Base-by-base conservation (phyloP, 2,113 vertebrate genomes). In the Strigops habroptila region DNA sequence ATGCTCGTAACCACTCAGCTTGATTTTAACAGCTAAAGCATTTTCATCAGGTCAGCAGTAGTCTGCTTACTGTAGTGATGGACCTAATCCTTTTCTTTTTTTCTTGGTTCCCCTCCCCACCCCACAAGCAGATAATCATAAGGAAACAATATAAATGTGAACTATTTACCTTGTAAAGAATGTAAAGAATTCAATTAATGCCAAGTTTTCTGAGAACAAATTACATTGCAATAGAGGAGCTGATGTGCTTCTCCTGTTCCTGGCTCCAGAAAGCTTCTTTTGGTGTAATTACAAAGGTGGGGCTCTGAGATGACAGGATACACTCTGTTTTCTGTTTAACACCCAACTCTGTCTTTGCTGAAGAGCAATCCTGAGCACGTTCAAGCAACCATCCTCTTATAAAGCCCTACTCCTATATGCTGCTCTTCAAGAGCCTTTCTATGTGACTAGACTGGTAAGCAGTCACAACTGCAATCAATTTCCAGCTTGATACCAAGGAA, bases 381-480 rank as follows among this genome's bases (percentile, higher is more conserved):
- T 92, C 75, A 88, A 92, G 68, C 35, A 67, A 63, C 76, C 60
- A 79, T 44, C 51, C 76, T 92, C 86, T 73, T 68, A 71, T 39
- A 95, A 96, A 96, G 65, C 33, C 33, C 44, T 53, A 37, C 49
- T 96, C 75, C 68, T 86, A 14, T 31, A 62, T 46, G 68, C 81
- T 82, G 86, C 51, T 97, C 70, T 86, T 95, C 55, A 93, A 91
- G 89, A 96, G 88, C 73, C 76, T 85, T 95, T 91, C 0, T 10
- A 94, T 97, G 97, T 97, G 94, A 97, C 90, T 69, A 71, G 95
- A 96, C 88, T 97, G 60, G 84, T 78, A 96, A 96, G 87, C 71
- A 95, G 94, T 59, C 57, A 35, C 75, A 93, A n/a, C 48, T 91
- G 84, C 91, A 96, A 96, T 96, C 96, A 94, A 96, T 95, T 97